A percentile compares a stretch with the other conserved stretches of the same genome.
phyloP scores from a whole-genome alignment of 2,888 invertebrate species.

The Pyrgus malvae region DNA sequence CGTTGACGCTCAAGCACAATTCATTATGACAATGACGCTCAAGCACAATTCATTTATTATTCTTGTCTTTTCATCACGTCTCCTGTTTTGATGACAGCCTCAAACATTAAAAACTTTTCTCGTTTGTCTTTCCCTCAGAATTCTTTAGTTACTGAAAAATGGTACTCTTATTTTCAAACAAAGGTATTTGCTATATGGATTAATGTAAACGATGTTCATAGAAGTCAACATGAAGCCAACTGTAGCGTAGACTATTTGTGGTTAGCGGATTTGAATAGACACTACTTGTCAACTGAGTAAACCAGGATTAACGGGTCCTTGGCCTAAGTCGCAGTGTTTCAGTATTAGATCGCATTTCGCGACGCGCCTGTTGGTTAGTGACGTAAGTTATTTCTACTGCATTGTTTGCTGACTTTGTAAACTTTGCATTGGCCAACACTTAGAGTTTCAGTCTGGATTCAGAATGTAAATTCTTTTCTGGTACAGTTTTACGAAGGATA shows the following conservation, averaged over 20 bases:
- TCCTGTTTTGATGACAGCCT: constrained; percentile 6
- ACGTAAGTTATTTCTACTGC: constrained; percentile 39
- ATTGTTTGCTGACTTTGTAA: constrained; percentile 25
- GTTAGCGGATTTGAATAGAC: constrained; percentile 1
- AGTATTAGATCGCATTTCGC: constrained; percentile 37
- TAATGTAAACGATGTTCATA: constrained; percentile 7
- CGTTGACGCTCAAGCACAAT: constrained; percentile 9
- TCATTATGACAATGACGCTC: neutral
- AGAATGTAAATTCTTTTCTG: too few species aligned
- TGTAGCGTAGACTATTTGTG: neutral
- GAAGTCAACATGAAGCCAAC: neutral
- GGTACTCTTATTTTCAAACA: too few species aligned
- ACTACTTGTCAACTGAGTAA: constrained; percentile 39
- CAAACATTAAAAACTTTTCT: constrained; percentile 15
- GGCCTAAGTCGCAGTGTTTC: constrained; percentile 44
- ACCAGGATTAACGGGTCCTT: constrained; percentile 40
- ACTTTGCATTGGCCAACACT: neutral
- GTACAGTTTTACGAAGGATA: too few species aligned
- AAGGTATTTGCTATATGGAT: too few species aligned
- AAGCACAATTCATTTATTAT: constrained; percentile 32
- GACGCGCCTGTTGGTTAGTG: constrained; percentile 24
- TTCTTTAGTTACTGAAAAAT: neutral
- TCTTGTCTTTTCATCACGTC: constrained; percentile 33
- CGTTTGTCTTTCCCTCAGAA: neutral
- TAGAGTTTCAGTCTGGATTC: neutral